Base-by-base conservation (phyloP, 2,113 vertebrate genomes). In the Trichomycterus rosablanca region DNA sequence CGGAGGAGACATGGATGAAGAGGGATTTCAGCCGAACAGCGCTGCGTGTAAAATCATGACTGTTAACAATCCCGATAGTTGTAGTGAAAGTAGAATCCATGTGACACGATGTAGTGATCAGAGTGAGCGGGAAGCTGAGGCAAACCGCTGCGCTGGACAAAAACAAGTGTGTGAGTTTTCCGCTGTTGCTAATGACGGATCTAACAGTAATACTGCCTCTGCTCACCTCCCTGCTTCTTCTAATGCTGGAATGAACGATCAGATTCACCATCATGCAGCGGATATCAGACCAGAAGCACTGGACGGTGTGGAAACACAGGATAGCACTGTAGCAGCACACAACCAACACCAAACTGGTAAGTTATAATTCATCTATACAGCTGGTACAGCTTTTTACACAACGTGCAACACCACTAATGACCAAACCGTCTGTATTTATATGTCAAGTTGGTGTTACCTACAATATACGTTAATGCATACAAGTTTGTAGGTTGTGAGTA, bases 1-100 rank as follows among this genome's bases (percentile, higher is more conserved):
- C 26, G 53, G 56, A 57, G n/a, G 59, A 53, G 56, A 43, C 16
- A 66, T 66, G 69, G 63, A 60, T 8, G 63, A 56, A 51, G 26
- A 16, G 18, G 7, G 30, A 8, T n/a, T 22, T 42, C 18, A 65
- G 44, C 15, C 35, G 5, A 18, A 16, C 24, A 63, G 34, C 18
- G 15, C 26, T 4, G 30, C n/a, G 0, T 22, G 11, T 18, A 16
- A 6, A 32, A 19, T 45, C 1, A 57, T 66, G 69, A 62, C 58
- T 51, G 35, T 23, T 2, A 39, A 35, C 39, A 12, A 51, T 4
- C 8, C 4, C 16, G 54, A 34, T 2, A 28, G 15, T 11, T 15
- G 6, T 2, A 43, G 6, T 2, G 53, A 37, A 16, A 19, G 16
- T 8, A 2, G 11, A 18, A 14, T 30, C 37, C 26, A 37, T 3